phyloP scores from a whole-genome alignment of 2,888 invertebrate genomes.

The Andrena trimmerana region DNA sequence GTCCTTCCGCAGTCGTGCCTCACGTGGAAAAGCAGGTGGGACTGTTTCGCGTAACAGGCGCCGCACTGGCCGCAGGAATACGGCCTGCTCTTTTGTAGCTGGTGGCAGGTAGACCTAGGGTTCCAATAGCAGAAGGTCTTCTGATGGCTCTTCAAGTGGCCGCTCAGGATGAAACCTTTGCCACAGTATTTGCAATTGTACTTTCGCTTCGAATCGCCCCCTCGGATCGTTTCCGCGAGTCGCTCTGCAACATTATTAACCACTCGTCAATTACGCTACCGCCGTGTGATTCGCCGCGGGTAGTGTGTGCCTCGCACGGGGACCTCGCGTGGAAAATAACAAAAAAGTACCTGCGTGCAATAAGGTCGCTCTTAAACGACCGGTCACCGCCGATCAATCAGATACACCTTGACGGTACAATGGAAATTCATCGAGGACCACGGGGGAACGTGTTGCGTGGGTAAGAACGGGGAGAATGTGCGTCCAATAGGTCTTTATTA shows the following conservation, averaged over 20 bases:
- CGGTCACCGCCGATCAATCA: too few species aligned
- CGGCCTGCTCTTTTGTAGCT: constrained; percentile 69
- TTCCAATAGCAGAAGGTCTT: constrained; percentile 69
- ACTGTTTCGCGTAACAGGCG: constrained; percentile 76
- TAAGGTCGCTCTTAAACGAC: too few species aligned
- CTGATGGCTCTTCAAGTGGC: constrained; percentile 69
- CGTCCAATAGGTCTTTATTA: constrained; percentile 20
- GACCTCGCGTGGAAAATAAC: not conserved
- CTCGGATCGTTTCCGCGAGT: constrained; percentile 38
- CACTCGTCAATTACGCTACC: constrained; percentile 47
- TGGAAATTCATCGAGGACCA: not conserved
- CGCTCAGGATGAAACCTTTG: constrained; percentile 69
- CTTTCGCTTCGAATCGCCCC: constrained; percentile 67
- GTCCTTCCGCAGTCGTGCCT: constrained; percentile 77
- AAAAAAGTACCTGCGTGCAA: not conserved
- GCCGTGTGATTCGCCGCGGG: not conserved
- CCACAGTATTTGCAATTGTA: constrained; percentile 72
- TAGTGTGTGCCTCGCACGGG: not conserved
- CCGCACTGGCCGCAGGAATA: constrained; percentile 76
- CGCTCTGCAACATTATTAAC: constrained; percentile 69
- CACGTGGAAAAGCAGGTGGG: constrained; percentile 74
- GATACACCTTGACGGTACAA: too few species aligned
- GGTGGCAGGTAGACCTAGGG: constrained; percentile 67
- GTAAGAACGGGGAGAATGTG: not conserved
- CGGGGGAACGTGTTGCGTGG: not conserved